phyloP scores from a whole-genome alignment of 2,113 vertebrate genomes.

The Pelodiscus sinensis region DNA sequence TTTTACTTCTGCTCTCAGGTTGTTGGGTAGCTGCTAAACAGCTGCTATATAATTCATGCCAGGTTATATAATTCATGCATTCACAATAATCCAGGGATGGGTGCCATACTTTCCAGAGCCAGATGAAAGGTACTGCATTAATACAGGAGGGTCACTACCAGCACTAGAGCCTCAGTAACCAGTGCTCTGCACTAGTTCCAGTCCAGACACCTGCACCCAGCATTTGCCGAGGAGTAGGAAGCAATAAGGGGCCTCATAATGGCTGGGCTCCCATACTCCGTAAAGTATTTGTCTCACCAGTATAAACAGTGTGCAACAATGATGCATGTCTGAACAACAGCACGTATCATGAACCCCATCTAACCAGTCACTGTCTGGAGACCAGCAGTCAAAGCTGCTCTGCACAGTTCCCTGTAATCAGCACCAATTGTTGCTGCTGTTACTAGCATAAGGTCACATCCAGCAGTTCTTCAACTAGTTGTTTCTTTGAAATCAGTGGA shows the following conservation, averaged over 20 bases:
- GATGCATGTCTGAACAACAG: background rate
- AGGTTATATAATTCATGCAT: background rate
- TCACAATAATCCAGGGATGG: background rate
- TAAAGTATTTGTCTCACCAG: background rate
- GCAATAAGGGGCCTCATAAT: background rate
- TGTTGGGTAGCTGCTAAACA: background rate
- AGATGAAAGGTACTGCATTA: background rate
- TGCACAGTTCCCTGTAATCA: background rate
- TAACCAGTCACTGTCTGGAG: background rate
- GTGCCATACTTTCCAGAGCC: background rate
- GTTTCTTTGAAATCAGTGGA: background rate
- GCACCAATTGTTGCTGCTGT: background rate
- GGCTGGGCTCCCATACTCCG: background rate
- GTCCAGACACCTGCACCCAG: background rate
- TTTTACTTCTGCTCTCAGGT: background rate
- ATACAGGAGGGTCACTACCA: background rate
- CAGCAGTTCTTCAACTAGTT: conserved; percentile 4
- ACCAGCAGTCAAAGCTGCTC: background rate
- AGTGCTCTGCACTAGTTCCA: background rate
- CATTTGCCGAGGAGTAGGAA: background rate
- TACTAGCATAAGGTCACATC: background rate
- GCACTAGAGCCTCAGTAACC: rapidly evolving
- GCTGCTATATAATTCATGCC: background rate
- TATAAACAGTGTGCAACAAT: background rate
- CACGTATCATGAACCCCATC: background rate